phyloP scores from a whole-genome alignment of 2,113 vertebrate species.

The Corapipo altera region DNA sequence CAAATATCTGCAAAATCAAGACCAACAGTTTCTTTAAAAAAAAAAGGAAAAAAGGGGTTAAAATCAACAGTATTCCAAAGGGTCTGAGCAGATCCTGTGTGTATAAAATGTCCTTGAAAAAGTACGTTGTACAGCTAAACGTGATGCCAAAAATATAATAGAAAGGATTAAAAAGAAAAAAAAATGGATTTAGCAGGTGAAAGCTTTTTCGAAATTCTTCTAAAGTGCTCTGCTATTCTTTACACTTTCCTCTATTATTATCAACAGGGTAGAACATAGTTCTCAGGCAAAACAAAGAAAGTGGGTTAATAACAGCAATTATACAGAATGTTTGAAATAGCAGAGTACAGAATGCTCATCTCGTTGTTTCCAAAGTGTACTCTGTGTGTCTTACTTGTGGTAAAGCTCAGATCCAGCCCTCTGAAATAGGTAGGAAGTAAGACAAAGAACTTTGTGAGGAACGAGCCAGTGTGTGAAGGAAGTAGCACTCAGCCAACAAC shows the following conservation, averaged over 20 bases:
- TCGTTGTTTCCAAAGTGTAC: neutral
- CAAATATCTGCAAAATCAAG: neutral
- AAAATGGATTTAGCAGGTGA: neutral
- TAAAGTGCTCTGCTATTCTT: neutral
- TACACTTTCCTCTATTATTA: neutral
- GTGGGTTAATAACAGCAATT: conserved; percentile 6
- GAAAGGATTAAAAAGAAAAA: neutral
- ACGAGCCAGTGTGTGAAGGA: neutral
- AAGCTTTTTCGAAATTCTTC: neutral
- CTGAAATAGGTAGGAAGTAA: neutral
- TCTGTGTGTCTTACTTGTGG: neutral
- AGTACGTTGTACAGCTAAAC: neutral
- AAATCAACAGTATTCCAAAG: neutral
- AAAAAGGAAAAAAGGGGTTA: neutral
- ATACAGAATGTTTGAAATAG: neutral
- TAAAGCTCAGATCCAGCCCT: neutral
- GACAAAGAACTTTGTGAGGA: neutral
- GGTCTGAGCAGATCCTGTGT: neutral
- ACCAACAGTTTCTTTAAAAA: neutral
- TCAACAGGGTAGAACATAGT: neutral
- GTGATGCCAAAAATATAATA: neutral
- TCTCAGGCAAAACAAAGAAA: conserved; percentile 4
- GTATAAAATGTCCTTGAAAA: neutral
- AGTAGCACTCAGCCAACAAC: neutral
- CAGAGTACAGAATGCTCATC: neutral